Evolutionary conservation across 2,888 invertebrate species (phyloP), one percentile per base, ranked within the genome.

Genomic region (Crossocerus cetratus): DNA sequence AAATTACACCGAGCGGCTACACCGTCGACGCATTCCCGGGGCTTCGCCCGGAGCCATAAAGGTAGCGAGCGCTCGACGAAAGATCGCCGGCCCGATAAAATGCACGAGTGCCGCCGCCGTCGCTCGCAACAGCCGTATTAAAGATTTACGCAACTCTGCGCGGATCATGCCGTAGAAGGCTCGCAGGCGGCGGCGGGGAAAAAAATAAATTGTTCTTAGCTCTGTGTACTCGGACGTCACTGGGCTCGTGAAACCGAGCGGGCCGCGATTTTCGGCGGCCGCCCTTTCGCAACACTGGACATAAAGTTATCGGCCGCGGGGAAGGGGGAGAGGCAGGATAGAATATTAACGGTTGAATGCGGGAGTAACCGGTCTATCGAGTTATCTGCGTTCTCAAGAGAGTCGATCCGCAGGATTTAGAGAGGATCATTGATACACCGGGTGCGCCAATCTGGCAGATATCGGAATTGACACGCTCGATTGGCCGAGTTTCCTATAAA

Each of bases 1-100:
- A 58, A 70, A 75, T 75, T 65, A 61, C 69, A 32, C 11, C 32
- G 32, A 22, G 61, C 45, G 44, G 66, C 54, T 62, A 55, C 65
- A 49, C 54, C 49, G 65, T 44, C 55, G 43, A 49, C 65, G 67
- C 68, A 65, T 65, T 71, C 77, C 74, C 63, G 78, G 57, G 75
- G 82, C 72, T 58, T 75, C 53, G 83, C 82, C 76, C 43, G 74
- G 58, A 77, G 74, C 73, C 54, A 65, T 54, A 65, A 59, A 76
- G 49, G 61, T 72, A 56, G 65, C 66, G 62, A 58, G 65, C 65
- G 59, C 74, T 69, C 68, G 80, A 69, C 61, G 77, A 76, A 71
- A 80, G 80, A 80, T 80, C 81, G 72, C 58, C 21, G 58, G 32
- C 60, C 64, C 72, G 80, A 78, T 81, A 80, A 80, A 78, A 67